phyloP scores from a whole-genome alignment of 2,113 vertebrate species.

The Antennarius striatus region DNA sequence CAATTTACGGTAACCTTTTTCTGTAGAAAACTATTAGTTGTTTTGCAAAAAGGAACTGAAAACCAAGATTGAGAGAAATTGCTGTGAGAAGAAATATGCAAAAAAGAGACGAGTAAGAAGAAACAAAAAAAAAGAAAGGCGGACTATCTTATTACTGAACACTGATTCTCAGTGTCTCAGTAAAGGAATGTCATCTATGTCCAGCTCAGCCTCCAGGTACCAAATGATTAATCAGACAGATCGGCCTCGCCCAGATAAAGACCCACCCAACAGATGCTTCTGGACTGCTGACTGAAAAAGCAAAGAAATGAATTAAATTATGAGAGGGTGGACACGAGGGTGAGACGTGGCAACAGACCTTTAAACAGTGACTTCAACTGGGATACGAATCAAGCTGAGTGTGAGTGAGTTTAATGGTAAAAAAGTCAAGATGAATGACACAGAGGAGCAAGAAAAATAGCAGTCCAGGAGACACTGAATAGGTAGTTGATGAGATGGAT shows the following conservation, averaged over 20 bases:
- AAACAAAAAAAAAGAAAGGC: too few species aligned
- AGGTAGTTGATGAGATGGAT: conserved; percentile 42
- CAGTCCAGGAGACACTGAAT: conserved; percentile 30
- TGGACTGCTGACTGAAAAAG: conserved; percentile 14
- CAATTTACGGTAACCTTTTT: too few species aligned
- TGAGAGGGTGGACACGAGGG: neutral
- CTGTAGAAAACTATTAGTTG: too few species aligned
- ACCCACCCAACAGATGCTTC: conserved; percentile 43
- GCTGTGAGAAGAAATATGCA: too few species aligned
- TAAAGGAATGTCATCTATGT: conserved; percentile 7
- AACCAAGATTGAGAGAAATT: too few species aligned
- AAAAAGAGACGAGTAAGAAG: too few species aligned
- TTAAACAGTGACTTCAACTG: conserved; percentile 10
- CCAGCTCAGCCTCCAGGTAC: conserved; percentile 21
- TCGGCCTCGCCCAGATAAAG: conserved; percentile 17
- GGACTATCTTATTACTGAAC: neutral
- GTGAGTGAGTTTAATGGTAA: neutral
- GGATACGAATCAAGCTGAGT: neutral
- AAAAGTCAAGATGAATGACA: conserved; percentile 4
- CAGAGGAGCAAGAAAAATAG: neutral
- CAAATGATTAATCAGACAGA: conserved; percentile 45
- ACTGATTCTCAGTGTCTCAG: neutral
- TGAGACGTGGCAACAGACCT: neutral
- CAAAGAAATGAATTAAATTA: neutral
- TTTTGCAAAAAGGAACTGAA: too few species aligned